Base-by-base conservation (phyloP, 35 echinoderm and acorn worm genomes). In the Ptychodera flava region DNA sequence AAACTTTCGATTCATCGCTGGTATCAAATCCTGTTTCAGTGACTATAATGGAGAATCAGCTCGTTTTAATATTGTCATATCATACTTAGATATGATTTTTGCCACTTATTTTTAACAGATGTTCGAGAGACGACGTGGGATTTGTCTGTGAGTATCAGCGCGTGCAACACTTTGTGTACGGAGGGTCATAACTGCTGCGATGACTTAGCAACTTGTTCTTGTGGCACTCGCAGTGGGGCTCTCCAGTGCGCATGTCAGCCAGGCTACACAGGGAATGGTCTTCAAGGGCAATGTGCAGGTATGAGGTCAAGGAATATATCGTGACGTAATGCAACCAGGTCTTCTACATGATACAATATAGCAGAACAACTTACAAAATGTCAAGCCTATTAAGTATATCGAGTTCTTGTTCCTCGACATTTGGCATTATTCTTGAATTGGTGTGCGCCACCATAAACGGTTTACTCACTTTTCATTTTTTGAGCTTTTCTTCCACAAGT, bases 211-310 rank as follows among this genome's bases (percentile, higher is more conserved):
- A 30, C 85, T 29, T 93, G 92, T 79, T 33, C 92, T 22, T 93
- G 92, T 38, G 92, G 87, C 33, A 83, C 92, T 0, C 78, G 85
- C n/a, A 93, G 87, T 36, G 92, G 92, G 27, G 78, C 83, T 10
- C 79, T 86, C 10, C 37, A 77, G 29, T 93, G 92, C 37, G 92
- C 88, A 35, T 93, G 92, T 28, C 75, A 86, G 0, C 83, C 79
- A 77, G 92, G 92, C 12, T 93, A 86, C 36, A 83, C 84, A 15
- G 92, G 92, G 0, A n/a, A 36, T 6, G 92, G 88, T 33, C 16
- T 35, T n/a, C 37, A 45, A 16, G 79, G 76, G 36, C 37, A 80
- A 77, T 89, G 84, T 33, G 30, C 76, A 90, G 85, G 84, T 86
- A 86, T 22, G 35, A 30, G 35, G 28, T 0, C 34, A 82, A 29